Percentiles rank a stretch among this genome's conserved stretches.
Conservation (phyloP, 2,888 invertebrate species). For the Aporophyla lueneburgensis region DNA sequence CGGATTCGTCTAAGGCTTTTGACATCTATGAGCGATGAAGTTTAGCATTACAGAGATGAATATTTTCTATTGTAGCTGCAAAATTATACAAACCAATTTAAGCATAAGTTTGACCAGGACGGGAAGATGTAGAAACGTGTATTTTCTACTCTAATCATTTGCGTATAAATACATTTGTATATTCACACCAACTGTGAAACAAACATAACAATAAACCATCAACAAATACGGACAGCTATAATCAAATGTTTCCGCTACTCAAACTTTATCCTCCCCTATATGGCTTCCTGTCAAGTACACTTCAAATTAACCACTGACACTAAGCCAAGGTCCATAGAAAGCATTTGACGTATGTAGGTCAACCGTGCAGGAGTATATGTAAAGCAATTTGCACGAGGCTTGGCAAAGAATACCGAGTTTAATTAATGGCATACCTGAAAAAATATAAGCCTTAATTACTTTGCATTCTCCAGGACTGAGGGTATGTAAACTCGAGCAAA, state of each 20-base stretch:
- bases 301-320: slow-evolving; percentile 23
- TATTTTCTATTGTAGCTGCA: not conserved
- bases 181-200: not conserved
- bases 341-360: slow-evolving; percentile 33
- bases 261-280: slow-evolving; percentile 18
- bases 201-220: not conserved
- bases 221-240: not conserved
- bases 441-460: slow-evolving; percentile 30
- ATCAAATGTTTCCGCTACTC: slow-evolving; percentile 20
- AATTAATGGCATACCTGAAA: slow-evolving; percentile 39
- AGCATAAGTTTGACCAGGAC: too few species aligned
- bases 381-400: slow-evolving; percentile 32
- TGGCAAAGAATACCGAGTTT: slow-evolving; percentile 36
- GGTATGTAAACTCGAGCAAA: not conserved
- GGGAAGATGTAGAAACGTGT: not conserved
- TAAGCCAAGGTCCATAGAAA: slow-evolving; percentile 31
- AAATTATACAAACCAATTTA: not conserved
- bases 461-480: slow-evolving; percentile 19
- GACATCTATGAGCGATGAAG: not conserved
- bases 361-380: slow-evolving; percentile 16
- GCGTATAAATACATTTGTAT: not conserved
- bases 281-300: slow-evolving; percentile 34
- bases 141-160: not conserved
- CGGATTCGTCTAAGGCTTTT: slow-evolving; percentile 17
- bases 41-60: not conserved